Percentiles rank a stretch among this genome's conserved stretches.
Conservation (phyloP, 2,113 vertebrate species). For the Tamias sibiricus region DNA sequence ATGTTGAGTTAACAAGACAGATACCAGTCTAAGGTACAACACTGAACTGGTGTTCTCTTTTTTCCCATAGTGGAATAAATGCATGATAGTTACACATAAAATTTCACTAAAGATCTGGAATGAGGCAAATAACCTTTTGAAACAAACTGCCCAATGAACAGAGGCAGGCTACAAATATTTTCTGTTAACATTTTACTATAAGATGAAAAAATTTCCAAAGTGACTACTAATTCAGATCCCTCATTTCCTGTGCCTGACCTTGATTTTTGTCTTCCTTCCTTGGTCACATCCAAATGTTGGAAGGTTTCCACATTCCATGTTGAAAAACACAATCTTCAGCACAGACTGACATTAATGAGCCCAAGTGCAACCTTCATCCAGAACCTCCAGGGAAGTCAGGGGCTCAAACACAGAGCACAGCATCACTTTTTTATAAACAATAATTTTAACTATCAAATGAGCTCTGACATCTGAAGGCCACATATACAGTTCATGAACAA, state of each 20-base stretch:
- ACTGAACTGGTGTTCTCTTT: slow-evolving; percentile 38
- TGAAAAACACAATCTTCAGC: neutral
- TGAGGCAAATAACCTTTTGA: slow-evolving; percentile 56
- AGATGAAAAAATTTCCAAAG: neutral
- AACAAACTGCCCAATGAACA: neutral
- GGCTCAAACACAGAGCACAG: neutral
- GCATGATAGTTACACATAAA: slow-evolving; percentile 40
- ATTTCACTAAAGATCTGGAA: slow-evolving; percentile 16
- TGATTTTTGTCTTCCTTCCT: slow-evolving; percentile 17
- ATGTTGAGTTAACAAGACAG: slow-evolving; percentile 10
- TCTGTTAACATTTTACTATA: slow-evolving; percentile 32
- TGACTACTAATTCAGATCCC: neutral
- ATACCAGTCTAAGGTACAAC: slow-evolving; percentile 37
- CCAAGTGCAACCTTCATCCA: neutral
- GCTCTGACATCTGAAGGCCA: slow-evolving; percentile 47
- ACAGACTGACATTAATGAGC: neutral
- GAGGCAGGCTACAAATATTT: slow-evolving; percentile 13
- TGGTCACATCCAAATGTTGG: slow-evolving; percentile 36
- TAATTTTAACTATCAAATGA: slow-evolving; percentile 8
- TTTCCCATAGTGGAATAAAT: slow-evolving; percentile 70
- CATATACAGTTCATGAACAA: slow-evolving; percentile 16
- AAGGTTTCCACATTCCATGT: neutral
- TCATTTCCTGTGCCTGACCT: neutral
- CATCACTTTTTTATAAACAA: neutral
- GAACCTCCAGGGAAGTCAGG: slow-evolving; percentile 54